phyloP scores from a whole-genome alignment of 2,888 invertebrate species.

The Tetheella fluctuosa region DNA sequence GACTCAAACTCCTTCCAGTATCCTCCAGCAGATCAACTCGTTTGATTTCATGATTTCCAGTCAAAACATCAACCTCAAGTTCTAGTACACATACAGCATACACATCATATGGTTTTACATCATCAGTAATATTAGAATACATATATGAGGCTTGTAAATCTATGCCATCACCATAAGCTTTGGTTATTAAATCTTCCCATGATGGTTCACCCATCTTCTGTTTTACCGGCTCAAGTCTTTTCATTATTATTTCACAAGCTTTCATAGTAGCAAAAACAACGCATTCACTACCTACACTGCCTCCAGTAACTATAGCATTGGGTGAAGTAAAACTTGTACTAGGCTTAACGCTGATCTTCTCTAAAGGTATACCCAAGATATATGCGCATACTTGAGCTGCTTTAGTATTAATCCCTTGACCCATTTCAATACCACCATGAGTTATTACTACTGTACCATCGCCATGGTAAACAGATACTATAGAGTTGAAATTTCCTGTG shows the following conservation, averaged over 20 bases:
- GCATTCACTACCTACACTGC: constrained; percentile 71
- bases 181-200: constrained; percentile 77
- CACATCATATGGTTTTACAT: constrained; percentile 51
- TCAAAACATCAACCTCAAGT: constrained; percentile 88
- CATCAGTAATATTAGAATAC: constrained; percentile 31
- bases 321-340: constrained; percentile 84
- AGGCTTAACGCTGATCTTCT: constrained; percentile 86
- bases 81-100: constrained; percentile 85
- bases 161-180: constrained; percentile 62
- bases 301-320: constrained; percentile 87
- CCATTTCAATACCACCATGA: constrained; percentile 90
- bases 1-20: constrained; percentile 86
- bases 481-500: constrained; percentile 78
- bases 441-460: constrained; percentile 88
- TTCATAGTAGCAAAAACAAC: constrained; percentile 42
- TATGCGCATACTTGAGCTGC: constrained; percentile 86
- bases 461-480: constrained; percentile 81
- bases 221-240: constrained; percentile 36
- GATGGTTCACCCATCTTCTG: constrained; percentile 52
- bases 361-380: constrained; percentile 85
- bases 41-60: constrained; percentile 85
- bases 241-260: constrained; percentile 34
- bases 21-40: constrained; percentile 87
- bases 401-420: constrained; percentile 91
- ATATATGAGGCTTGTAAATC: constrained; percentile 51